phyloP scores from a whole-genome alignment of 2,797 vertebrate genomes.

The Pelobates cultripes region DNA sequence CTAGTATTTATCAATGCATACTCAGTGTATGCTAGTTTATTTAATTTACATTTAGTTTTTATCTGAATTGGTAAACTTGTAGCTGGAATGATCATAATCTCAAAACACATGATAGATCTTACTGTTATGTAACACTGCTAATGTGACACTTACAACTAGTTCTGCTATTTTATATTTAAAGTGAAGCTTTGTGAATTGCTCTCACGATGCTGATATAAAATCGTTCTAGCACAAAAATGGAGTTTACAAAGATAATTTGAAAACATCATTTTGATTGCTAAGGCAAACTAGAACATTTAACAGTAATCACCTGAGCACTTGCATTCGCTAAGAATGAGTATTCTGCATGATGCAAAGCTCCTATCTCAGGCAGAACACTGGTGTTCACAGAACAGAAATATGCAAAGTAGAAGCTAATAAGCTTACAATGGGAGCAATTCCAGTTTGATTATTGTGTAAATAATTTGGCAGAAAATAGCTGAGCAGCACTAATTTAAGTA shows the following conservation, averaged over 20 bases:
- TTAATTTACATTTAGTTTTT: background rate
- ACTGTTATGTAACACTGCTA: conserved; percentile 40
- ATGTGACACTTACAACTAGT: conserved; percentile 46
- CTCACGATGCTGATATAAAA: conserved; percentile 47
- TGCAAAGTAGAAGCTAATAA: conserved; percentile 25
- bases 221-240: conserved; percentile 29
- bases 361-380: conserved; percentile 27
- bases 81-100: conserved; percentile 28
- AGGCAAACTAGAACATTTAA: conserved; percentile 46
- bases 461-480: conserved; percentile 1
- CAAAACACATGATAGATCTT: conserved; percentile 29
- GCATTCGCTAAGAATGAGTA: conserved; percentile 22
- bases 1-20: too few species aligned
- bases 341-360: conserved; percentile 42
- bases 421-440: conserved; percentile 26
- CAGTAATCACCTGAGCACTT: conserved; percentile 50
- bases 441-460: conserved; percentile 36
- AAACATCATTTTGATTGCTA: conserved; percentile 52
- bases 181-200: conserved; percentile 42
- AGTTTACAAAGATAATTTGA: conserved; percentile 40
- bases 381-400: conserved; percentile 26
- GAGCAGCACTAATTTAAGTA: background rate
- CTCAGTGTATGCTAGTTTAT: too few species aligned
- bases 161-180: conserved; percentile 50
- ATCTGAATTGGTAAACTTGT: background rate